phyloP scores from a whole-genome alignment of 2,113 vertebrate genomes.

The Mastomys coucha region DNA sequence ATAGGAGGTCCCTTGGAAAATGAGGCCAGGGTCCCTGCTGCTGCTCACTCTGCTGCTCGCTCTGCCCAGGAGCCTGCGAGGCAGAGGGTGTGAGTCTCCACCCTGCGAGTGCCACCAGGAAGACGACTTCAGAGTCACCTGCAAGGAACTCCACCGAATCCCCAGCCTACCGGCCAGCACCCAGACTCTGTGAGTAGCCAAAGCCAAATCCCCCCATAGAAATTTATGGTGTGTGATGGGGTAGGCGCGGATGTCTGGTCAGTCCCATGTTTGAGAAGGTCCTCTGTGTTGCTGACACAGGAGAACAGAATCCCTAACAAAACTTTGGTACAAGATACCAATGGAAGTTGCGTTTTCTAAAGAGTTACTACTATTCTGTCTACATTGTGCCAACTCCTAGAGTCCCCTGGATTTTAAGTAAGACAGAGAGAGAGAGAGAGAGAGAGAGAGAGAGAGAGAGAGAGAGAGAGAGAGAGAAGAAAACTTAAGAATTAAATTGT shows the following conservation, averaged over 20 bases:
- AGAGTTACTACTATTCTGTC: background rate
- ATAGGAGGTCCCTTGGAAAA: conserved; percentile 66
- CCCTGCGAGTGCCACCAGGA: conserved; percentile 93
- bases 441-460: no score
- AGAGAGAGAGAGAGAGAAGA: background rate
- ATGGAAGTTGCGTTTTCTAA: background rate
- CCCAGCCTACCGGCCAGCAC: conserved; percentile 92
- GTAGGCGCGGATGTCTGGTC: fast-evolving
- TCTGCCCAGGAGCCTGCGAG: conserved; percentile 60
- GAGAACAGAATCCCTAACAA: background rate
- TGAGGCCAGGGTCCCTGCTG: conserved; percentile 72
- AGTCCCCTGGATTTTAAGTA: background rate
- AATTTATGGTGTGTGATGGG: background rate
- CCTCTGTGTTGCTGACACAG: background rate
- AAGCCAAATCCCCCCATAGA: background rate
- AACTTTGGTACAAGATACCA: background rate
- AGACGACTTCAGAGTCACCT: conserved; percentile 91
- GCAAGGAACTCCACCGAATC: conserved; percentile 90
- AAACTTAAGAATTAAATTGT: background rate
- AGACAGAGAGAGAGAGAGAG: background rate
- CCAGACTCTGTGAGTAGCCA: conserved; percentile 94
- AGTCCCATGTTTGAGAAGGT: background rate
- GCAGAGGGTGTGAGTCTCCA: conserved; percentile 85
- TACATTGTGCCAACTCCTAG: background rate
- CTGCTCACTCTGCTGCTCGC: conserved; percentile 80